Percentiles rank a stretch among this genome's conserved stretches.
Evolutionary conservation across 2,888 invertebrate species (phyloP).

Genomic region (Tetropium fuscum): DNA sequence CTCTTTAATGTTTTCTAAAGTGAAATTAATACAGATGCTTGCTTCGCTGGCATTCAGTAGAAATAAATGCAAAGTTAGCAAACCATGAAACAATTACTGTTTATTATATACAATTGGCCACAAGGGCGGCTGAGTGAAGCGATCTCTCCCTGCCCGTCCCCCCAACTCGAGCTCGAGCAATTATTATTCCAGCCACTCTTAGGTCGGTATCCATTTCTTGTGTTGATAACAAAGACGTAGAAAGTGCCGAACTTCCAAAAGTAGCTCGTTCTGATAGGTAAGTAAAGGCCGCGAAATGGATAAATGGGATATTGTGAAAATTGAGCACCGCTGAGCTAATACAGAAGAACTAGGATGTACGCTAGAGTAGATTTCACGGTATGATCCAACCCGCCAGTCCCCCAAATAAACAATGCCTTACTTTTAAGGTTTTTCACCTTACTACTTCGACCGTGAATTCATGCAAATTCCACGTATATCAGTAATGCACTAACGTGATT

Average conservation of each 20-base stretch:
- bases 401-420: slow-evolving; percentile 27
- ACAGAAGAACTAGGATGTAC: slow-evolving; percentile 43
- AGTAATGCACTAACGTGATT: slow-evolving; percentile 3
- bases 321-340: slow-evolving; percentile 13
- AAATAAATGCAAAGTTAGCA: slow-evolving; percentile 14
- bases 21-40: slow-evolving; percentile 1
- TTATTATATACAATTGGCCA: slow-evolving; percentile 26
- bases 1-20: slow-evolving; percentile 7
- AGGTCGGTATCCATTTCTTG: slow-evolving; percentile 9
- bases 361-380: slow-evolving; percentile 50
- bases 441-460: slow-evolving; percentile 22
- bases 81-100: slow-evolving; percentile 24
- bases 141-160: neutral
- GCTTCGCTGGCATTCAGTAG: slow-evolving; percentile 19
- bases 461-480: slow-evolving; percentile 22
- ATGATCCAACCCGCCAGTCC: slow-evolving; percentile 40
- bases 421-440: slow-evolving; percentile 22
- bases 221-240: slow-evolving; percentile 19
- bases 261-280: slow-evolving; percentile 23
- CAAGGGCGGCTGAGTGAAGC: slow-evolving; percentile 10
- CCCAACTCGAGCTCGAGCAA: slow-evolving; percentile 1
- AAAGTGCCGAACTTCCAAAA: slow-evolving; percentile 18
- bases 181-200: slow-evolving; percentile 19
- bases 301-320: slow-evolving; percentile 24
- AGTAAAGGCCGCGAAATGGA: slow-evolving; percentile 16